Evolutionary conservation across 2,113 vertebrate genomes (phyloP).

Genomic region (Nyctereutes procyonoides): DNA sequence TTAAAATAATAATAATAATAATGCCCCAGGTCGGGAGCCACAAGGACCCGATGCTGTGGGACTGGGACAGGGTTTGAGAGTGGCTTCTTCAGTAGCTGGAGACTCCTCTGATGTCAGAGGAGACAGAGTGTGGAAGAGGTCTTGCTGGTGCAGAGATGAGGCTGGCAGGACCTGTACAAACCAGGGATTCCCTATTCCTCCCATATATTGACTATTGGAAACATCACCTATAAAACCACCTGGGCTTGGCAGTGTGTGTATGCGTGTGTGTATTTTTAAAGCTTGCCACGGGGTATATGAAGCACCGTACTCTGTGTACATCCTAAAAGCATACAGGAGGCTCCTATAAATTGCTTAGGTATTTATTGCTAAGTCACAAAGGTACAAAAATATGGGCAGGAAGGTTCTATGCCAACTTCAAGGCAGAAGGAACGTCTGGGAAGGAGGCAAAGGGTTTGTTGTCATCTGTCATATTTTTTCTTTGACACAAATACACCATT

Average conservation of each 20-base stretch:
- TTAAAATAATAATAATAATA: no score
- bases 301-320: not conserved
- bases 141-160: not conserved
- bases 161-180: not conserved
- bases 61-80: no score
- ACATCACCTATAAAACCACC: not conserved
- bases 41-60: rapidly evolving
- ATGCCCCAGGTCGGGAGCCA: rapidly evolving
- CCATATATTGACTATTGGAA: rapidly evolving
- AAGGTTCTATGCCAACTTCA: not conserved
- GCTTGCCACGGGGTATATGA: not conserved
- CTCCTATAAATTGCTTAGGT: not conserved
- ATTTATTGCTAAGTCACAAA: not conserved
- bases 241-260: not conserved
- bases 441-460: not conserved
- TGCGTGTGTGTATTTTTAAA: not conserved
- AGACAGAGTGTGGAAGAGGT: not conserved
- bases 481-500: not conserved
- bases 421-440: not conserved
- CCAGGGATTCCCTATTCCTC: not conserved
- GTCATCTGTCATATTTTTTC: not conserved
- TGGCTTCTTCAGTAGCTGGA: not conserved
- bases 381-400: not conserved
- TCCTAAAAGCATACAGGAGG: not conserved
- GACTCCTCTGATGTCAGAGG: not conserved